Base-by-base conservation (phyloP, 2,797 vertebrate genomes). In the Arnoldichthys spilopterus region DNA sequence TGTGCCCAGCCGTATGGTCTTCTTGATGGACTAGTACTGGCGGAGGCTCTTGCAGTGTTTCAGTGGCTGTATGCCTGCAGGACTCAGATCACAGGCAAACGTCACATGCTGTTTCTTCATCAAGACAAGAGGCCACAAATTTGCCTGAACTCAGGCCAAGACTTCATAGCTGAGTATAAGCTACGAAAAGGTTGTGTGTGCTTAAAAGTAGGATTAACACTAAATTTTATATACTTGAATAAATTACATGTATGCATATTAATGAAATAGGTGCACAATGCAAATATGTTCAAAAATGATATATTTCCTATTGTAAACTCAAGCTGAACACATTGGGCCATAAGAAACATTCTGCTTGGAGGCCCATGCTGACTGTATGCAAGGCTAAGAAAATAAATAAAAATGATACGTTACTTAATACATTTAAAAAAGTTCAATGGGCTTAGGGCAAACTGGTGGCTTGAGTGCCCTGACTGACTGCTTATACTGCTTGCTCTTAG, bases 91-190 rank as follows among this genome's bases (percentile, higher is more conserved):
- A 59, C 63, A 75, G 71, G 75, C 74, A 71, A 75, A 77, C 59
- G 82, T 83, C 78, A 83, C 82, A 81, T 81, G 67, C 76, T 81
- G 78, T 84, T 81, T 75, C 71, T 81, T 81, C 82, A 81, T 81
- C 75, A 71, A 70, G 59, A 62, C 45, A 6, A 80, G 43, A 80
- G 71, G 72, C 75, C 79, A 78, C 49, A 18, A 7, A 72, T 54
- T 62, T 24, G 49, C 49, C 62, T 81, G 75, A 77, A 74, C 79
- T 78, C 74, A 45, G 58, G 64, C 45, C 26, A 6, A 58, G 70
- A 74, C 28, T 22, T 63, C 15, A 37, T 28, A 34, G 20, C 40
- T 47, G 56, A 12, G 63, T 74, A 72, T 37, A 49, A 37, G 63
- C 66, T 34, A 47, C n/a, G 58, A 76, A 26, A n/a, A 47, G 54